Base-by-base conservation (phyloP, 2,888 invertebrate genomes). In the Neelides folsomi region DNA sequence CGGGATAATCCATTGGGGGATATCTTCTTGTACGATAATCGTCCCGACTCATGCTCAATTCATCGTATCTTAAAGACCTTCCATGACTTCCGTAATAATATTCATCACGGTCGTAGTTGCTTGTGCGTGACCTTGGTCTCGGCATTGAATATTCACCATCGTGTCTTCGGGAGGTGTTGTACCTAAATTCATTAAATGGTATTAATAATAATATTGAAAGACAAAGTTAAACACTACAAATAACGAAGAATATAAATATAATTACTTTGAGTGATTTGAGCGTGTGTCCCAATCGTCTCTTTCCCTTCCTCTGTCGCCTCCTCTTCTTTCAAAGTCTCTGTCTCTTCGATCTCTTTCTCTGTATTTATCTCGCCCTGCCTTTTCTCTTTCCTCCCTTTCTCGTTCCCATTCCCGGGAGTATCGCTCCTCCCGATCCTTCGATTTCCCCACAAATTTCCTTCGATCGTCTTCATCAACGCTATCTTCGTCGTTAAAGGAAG, bases 391-490 rank as follows among this genome's bases (percentile, higher is more conserved):
- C 16, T 56, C 52, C 35, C 49, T 46, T n/a, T 54, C 50, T 19
- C 56, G 49, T 10, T 59, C 59, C 53, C 47, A 15, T 48, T 48
- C 20, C 51, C 40, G 36, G 52, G 27, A 5, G 7, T 27, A 27
- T 36, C 47, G 47, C 40, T 16, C 54, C 16, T 12, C 50, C 27
- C 43, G 15, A 16, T 36, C 45, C 20, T 51, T 47, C 9, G 20
- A 20, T 15, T 38, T 27, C 6, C 39, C 19, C 6, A 40, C 34
- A 15, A 38, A 27, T 47, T 16, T 13, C 19, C 18, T 20, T 12
- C 51, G 43, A 36, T 56, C 47, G n/a, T 50, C 52, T 10, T 53
- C 45, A 9, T 56, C 55, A 18, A 58, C 60, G 12, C 52, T 51
- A 9, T 54, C 49, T 15, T 59, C 59, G 27, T 53, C 54, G 45